Evolutionary conservation across 2,797 vertebrate genomes (phyloP).

Genomic region (Hybognathus amarus): DNA sequence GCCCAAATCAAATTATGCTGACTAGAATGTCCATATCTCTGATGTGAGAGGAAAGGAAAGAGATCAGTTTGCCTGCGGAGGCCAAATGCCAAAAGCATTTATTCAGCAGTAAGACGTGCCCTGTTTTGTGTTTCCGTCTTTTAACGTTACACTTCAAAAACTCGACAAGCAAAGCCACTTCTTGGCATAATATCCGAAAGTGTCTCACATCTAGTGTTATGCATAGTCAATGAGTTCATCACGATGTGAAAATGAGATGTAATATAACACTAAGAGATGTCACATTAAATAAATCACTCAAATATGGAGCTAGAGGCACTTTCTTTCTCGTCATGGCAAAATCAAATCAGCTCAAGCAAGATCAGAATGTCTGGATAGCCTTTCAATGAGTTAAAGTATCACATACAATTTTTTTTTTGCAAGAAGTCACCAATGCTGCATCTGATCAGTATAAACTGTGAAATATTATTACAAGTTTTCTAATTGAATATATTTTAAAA

Average conservation of each 20-base stretch:
- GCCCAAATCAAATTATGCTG: conserved; percentile 54
- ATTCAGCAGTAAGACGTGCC: conserved; percentile 10
- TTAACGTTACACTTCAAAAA: background rate
- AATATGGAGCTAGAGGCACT: background rate
- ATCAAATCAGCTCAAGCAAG: conserved; percentile 7
- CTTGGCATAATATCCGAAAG: background rate
- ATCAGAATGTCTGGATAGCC: background rate
- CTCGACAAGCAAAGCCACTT: background rate
- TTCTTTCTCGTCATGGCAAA: background rate
- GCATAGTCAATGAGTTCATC: conserved; percentile 11
- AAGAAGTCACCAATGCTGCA: background rate
- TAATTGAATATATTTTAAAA: too few relatives aligned
- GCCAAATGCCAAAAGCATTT: conserved; percentile 31
- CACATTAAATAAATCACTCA: conserved; percentile 15
- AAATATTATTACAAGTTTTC: too few relatives aligned
- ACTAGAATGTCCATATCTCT: conserved; percentile 39
- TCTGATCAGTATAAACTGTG: background rate
- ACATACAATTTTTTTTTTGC: background rate
- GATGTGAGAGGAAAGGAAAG: conserved; percentile 46
- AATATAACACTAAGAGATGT: conserved; percentile 26
- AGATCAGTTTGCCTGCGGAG: conserved; percentile 6
- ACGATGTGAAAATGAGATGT: conserved; percentile 18
- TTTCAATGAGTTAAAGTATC: conserved; percentile 4
- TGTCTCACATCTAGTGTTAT: background rate
- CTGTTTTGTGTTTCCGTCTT: background rate